Conservation (phyloP, 2,888 invertebrate genomes). For the Tridacna gigas region DNA sequence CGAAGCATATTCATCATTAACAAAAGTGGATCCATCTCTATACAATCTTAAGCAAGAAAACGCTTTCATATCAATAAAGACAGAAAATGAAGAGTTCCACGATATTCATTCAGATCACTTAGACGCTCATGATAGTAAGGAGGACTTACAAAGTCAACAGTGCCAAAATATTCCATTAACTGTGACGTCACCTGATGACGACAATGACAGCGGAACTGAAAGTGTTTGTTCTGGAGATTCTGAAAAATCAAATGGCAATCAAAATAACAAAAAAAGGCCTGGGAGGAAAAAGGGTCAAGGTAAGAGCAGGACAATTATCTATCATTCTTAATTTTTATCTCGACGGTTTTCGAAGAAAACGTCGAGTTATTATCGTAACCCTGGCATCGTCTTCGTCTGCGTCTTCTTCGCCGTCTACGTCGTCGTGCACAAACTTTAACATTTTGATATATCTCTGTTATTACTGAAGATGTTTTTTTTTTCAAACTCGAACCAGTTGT, state of each 20-base stretch:
- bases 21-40: conserved; percentile 5
- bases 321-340: too few relatives aligned
- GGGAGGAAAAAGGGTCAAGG: conserved; percentile 80
- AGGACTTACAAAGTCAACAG: conserved; percentile 23
- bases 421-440: too few relatives aligned
- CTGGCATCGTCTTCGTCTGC: too few relatives aligned
- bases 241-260: conserved; percentile 39
- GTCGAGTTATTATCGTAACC: too few relatives aligned
- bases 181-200: conserved; percentile 62
- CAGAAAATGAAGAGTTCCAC: conserved; percentile 10
- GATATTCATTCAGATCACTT: conserved; percentile 3
- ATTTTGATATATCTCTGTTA: too few relatives aligned
- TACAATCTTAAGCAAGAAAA: conserved; percentile 10
- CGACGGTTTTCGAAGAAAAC: too few relatives aligned
- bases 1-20: conserved; percentile 27
- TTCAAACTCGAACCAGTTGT: too few relatives aligned
- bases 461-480: too few relatives aligned
- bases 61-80: conserved; percentile 11
- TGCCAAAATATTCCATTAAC: conserved; percentile 53
- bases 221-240: conserved; percentile 60
- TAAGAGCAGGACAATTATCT: conserved; percentile 29
- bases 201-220: conserved; percentile 63
- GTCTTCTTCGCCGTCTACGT: too few relatives aligned
- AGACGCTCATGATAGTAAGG: conserved; percentile 15
- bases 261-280: conserved; percentile 68